Evolutionary conservation across 2,113 vertebrate species (phyloP), one percentile per base, ranked within the genome.

Genomic region (Triplophysa rosa): DNA sequence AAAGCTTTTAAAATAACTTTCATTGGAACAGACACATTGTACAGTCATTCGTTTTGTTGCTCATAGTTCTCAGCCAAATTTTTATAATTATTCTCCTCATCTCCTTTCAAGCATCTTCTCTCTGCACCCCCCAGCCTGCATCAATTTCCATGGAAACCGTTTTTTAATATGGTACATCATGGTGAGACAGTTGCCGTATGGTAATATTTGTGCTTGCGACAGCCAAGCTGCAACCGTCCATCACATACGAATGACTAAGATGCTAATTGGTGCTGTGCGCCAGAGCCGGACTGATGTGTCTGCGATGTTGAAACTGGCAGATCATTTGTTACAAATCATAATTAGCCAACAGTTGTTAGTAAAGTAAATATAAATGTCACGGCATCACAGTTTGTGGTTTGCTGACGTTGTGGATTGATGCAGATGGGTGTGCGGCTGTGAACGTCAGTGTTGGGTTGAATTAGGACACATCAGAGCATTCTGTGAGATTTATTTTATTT

Each of bases 101-200:
- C 49, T 45, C 58, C 45, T 72, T 76, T 72, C 11, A n/a, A 11
- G 37, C 61, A 61, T 67, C 11, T 69, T 42, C 67, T 54, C 71
- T 59, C 64, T 42, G 19, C 54, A 21, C 54, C 54, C 78, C 65
- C 78, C 79, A 64, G 67, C 80, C 62, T 59, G 49, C 78, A 80
- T 67, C 45, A 52, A 83, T 87, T 74, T 58, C 87, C 83, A 85
- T 86, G 81, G 84, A 64, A 87, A 89, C 85, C 77, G 74, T 61
- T 84, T 84, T 88, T 85, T 82, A 83, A 86, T 86, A 69, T 82
- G 67, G 37, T 8, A 79, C 69, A 74, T 49, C 65, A 69, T 75
- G 21, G 63, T 56, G 49, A 84, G 80, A 86, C 54, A 78, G 65
- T 79, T 73, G 68, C 77, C 67, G 58, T 82, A 78, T 77, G 72